Evolutionary conservation across 1,140 invertebrate genomes (phyloP).

Genomic region (Aphelenchoides besseyi): DNA sequence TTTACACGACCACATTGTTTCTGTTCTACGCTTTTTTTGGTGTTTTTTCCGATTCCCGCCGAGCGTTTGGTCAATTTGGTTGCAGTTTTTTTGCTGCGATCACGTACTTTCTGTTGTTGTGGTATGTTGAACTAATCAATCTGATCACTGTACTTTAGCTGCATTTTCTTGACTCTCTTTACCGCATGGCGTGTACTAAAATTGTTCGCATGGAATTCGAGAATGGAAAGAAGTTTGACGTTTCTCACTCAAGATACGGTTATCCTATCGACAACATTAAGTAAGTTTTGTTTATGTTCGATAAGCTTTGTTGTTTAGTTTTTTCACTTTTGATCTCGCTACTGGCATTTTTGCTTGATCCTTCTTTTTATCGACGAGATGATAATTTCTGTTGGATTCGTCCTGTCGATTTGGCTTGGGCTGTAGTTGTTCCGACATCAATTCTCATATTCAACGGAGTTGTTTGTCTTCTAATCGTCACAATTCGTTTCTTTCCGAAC

Average conservation of each 20-base stretch:
- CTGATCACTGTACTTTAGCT: slow-evolving; percentile 11
- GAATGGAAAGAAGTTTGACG: slow-evolving; percentile 15
- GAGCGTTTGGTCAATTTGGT: neutral
- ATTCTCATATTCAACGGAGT: slow-evolving; percentile 28
- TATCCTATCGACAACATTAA: slow-evolving; percentile 7
- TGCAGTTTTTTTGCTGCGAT: neutral
- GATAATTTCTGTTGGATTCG: slow-evolving; percentile 42
- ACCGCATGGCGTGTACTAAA: slow-evolving; percentile 29
- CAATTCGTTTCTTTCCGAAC: slow-evolving; percentile 32
- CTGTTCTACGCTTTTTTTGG: slow-evolving; percentile 16
- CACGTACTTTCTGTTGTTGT: neutral
- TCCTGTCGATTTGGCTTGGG: slow-evolving; percentile 24
- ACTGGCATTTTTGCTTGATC: slow-evolving; percentile 4
- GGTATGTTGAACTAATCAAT: neutral
- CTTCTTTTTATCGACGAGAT: slow-evolving; percentile 28
- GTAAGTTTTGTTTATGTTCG: slow-evolving; percentile 2
- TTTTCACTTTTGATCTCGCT: neutral
- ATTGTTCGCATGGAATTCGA: slow-evolving; percentile 21
- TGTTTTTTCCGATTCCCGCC: neutral
- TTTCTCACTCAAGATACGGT: slow-evolving; percentile 10
- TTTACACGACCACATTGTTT: slow-evolving; percentile 8
- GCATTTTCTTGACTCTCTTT: slow-evolving; percentile 19
- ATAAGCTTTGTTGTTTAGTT: slow-evolving; percentile 10
- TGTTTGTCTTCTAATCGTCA: slow-evolving; percentile 28
- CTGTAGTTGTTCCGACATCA: slow-evolving; percentile 32